These are phyloP conservation scores for Actinia tenebrosa DNA, from an alignment of 64 coral and sea anemone genomes.

Conservation along the genomic window DNA sequence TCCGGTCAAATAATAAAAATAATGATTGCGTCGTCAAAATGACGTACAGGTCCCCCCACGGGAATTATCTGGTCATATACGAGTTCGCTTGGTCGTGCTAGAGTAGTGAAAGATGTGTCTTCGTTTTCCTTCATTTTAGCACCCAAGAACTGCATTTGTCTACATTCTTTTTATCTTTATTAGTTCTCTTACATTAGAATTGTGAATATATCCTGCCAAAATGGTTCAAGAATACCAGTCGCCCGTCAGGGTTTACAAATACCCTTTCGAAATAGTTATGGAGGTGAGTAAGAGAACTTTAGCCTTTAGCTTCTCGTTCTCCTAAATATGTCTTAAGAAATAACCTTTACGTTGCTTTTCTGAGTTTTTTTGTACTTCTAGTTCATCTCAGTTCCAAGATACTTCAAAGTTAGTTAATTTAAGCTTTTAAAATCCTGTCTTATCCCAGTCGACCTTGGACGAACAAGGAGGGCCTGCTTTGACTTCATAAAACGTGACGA, in stretches of 20 bases:
- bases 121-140: not conserved
- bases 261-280: constrained; percentile 97
- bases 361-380: not conserved
- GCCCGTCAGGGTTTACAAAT: constrained; percentile 98
- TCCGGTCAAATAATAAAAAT: not conserved
- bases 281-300: constrained; percentile 44
- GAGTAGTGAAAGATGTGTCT: not conserved
- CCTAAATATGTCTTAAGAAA: not conserved
- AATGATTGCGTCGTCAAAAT: not conserved
- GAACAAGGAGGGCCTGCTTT: not conserved
- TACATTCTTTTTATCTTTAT: not conserved
- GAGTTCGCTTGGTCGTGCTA: not conserved
- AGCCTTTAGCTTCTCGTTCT: constrained; percentile 7
- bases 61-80: not conserved
- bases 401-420: not conserved
- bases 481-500: not conserved
- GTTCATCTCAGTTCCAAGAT: not conserved
- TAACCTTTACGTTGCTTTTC: not conserved
- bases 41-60: not conserved
- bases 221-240: constrained; percentile 99
- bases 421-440: not conserved
- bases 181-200: not conserved
- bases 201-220: not conserved
- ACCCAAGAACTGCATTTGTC: not conserved
- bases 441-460: not conserved